Evolutionary conservation across 2,888 invertebrate species (phyloP), one percentile per base, ranked within the genome.

Genomic region (Morpho deidamia): DNA sequence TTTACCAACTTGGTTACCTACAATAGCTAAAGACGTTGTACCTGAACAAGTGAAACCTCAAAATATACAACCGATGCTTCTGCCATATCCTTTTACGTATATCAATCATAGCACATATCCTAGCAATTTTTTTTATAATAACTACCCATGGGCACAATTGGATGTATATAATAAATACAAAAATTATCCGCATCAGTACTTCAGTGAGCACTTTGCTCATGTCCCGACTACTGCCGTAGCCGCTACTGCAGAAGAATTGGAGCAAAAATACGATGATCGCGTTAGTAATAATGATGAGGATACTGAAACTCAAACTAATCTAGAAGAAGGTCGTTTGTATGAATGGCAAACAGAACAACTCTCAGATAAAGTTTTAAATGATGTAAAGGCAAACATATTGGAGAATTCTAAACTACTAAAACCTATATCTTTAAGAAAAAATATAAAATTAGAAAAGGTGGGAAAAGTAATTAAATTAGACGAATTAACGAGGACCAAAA

Each of bases 271-370:
- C 51, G 61, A 62, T 35, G 41, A 61, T 14, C 57, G 64, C 37
- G 55, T 56, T 23, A 51, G 51, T 48, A 44, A 51, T n/a, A 56
- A 49, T 14, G 56, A 58, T 38, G 56, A 60, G 39, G 41, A 56
- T 1, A 61, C 56, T 7, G 53, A 55, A 8, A 52, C 54, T 8
- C n/a, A 47, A 2, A 61, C 60, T 38, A 49, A 56, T 4, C 54
- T 51, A 10, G 51, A 62, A 48, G 55, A 60, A 39, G 11, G 34
- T 9, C 37, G 41, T 3, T 11, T 48, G 45, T 53, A 59, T 7
- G 59, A 66, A 23, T 88, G 87, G 88, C 75, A 83, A 59, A 84
- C 83, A 0, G 72, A 75, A 52, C 69, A 76, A 1, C 48, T 87
- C n/a, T 65, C 82, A 5, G 51, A 58, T 9, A 67, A 75, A 23